phyloP scores from a whole-genome alignment of 2,113 vertebrate genomes.

The Peromyscus polionotus region DNA sequence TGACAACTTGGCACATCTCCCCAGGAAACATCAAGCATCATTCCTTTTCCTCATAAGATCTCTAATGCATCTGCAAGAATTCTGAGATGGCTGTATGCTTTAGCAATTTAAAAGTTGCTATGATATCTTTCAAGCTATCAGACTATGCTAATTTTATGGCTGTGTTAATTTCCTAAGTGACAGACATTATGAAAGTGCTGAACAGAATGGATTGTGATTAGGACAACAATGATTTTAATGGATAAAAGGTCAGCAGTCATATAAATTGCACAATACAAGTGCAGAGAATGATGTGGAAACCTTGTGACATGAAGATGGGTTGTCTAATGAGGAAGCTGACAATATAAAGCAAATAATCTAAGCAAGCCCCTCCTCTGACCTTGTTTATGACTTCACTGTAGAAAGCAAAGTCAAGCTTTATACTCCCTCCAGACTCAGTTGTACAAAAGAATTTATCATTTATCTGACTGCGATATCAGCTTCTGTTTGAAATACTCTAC shows the following conservation, averaged over 20 bases:
- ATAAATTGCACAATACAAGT: not conserved
- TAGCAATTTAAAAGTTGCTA: constrained; percentile 21
- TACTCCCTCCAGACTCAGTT: not conserved
- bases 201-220: constrained; percentile 65
- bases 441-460: not conserved
- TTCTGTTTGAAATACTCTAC: not conserved
- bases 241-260: constrained; percentile 38
- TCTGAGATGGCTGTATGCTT: not conserved
- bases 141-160: constrained; percentile 75
- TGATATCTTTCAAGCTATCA: constrained; percentile 60
- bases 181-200: constrained; percentile 63
- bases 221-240: constrained; percentile 69
- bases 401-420: not conserved
- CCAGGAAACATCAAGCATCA: not conserved
- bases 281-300: not conserved
- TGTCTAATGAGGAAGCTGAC: not conserved
- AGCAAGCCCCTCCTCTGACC: not conserved
- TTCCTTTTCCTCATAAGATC: not conserved
- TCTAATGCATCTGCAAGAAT: not conserved
- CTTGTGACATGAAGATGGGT: not conserved
- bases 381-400: not conserved
- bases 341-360: not conserved
- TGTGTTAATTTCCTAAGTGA: constrained; percentile 69
- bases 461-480: not conserved
- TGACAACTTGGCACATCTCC: not conserved